Percentiles rank a stretch among this genome's conserved stretches.
phyloP scores from a whole-genome alignment of 92 coral and sea anemone genomes.

The Epizoanthus illoricatus region DNA sequence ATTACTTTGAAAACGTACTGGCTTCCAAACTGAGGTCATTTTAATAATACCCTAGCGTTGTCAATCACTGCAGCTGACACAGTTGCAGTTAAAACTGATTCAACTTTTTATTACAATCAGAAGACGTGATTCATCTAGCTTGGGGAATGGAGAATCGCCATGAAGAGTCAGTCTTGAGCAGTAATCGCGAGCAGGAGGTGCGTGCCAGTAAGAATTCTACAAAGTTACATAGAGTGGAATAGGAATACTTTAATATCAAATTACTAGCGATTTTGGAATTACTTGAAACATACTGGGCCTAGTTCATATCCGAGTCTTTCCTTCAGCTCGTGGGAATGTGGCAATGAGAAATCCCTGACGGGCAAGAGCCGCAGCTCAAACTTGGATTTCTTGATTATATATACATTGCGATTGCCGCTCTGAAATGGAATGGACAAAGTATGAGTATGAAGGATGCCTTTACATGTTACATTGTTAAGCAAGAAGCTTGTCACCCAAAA shows the following conservation, averaged over 20 bases:
- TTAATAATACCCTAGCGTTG: slow-evolving; percentile 11
- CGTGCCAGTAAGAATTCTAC: slow-evolving; percentile 29
- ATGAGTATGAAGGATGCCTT: no score
- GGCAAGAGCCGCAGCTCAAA: slow-evolving; percentile 64
- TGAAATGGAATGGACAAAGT: slow-evolving; percentile 22
- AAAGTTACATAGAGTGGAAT: slow-evolving; percentile 1
- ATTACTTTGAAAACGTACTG: not conserved
- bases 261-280: slow-evolving; percentile 13
- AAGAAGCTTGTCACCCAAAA: no score
- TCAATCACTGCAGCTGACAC: slow-evolving; percentile 12
- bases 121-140: not conserved
- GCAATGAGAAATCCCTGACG: slow-evolving; percentile 65
- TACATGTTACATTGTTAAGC: no score
- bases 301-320: slow-evolving; percentile 70
- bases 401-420: slow-evolving; percentile 67
- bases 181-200: not conserved
- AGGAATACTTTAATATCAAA: slow-evolving; percentile 18
- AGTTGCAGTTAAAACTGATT: slow-evolving; percentile 20
- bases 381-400: slow-evolving; percentile 53
- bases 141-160: not conserved
- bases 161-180: not conserved
- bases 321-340: slow-evolving; percentile 41
- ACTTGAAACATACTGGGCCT: slow-evolving; percentile 82
- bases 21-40: not conserved
- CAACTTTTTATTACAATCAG: slow-evolving; percentile 29